Evolutionary conservation across 2,888 invertebrate species (phyloP), one percentile per base, ranked within the genome.

Genomic region (Halictus ligatus): DNA sequence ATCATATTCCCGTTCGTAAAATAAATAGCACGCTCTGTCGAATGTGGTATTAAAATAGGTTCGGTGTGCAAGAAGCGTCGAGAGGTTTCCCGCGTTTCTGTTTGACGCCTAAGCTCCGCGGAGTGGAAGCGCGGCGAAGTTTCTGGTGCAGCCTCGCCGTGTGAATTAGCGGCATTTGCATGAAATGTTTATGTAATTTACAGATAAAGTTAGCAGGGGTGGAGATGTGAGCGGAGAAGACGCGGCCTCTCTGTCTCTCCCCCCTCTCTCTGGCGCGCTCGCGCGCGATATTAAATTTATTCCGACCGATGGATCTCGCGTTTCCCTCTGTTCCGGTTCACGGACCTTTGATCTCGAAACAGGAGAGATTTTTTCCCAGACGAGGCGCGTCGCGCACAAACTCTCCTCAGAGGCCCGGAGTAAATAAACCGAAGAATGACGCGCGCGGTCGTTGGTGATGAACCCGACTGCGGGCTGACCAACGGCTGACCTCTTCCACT

Each of bases 71-170:
- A 72, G 58, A 82, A 67, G 18, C 58, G 46, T 25, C 40, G 12
- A 69, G 12, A 69, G 64, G 40, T 84, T 79, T 79, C 78, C 80
- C 75, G 81, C 78, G 77, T 78, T 69, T 60, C 80, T 6, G 60
- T 74, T 79, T 18, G 71, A 6, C 74, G 46, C 71, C 43, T 60
- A 43, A 43, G 60, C n/a, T 75, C 12, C 71, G 13, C 21, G 35
- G 40, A 6, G 71, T 12, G 25, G 78, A 64, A 71, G 46, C 74
- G 46, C 74, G 35, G 15, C 35, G 29, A 83, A 79, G 35, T 84
- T 74, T 25, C 77, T 29, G 21, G 35, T 25, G 58, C 10, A 25
- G 35, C n/a, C 40, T 46, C 7, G 50, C 21, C 10, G 29, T n/a
- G 71, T 46, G 54, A 83, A 85, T 72, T 64, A 73, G 46, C 10